Percentiles rank a stretch among this genome's conserved stretches.
These are phyloP conservation scores for Acanthococcus lagerstroemiae DNA, from an alignment of 2,888 invertebrate species.

Conservation along the genomic window DNA sequence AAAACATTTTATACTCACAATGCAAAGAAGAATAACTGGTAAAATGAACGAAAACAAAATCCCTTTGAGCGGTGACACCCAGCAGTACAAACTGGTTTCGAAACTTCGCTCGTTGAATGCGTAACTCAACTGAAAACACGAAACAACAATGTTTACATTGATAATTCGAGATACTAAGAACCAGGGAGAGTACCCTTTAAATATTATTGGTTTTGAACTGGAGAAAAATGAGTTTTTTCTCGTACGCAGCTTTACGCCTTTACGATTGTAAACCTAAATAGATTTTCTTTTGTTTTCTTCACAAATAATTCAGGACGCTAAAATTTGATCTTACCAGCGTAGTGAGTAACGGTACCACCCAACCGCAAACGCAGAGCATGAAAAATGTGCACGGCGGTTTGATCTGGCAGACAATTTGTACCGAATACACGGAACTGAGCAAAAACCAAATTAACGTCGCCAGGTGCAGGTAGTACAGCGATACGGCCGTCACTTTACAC, in stretches of 20 bases:
- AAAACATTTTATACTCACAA: too few species aligned
- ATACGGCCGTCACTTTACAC: constrained; percentile 56
- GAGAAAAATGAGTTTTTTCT: too few species aligned
- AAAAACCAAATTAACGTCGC: constrained; percentile 61
- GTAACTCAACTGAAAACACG: constrained; percentile 20
- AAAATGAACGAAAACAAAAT: constrained; percentile 68
- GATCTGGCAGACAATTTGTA: constrained; percentile 46
- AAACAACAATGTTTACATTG: not conserved
- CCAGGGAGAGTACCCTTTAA: too few species aligned
- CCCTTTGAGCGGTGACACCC: constrained; percentile 65
- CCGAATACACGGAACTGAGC: constrained; percentile 53
- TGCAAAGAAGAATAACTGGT: constrained; percentile 41
- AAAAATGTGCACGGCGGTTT: constrained; percentile 47
- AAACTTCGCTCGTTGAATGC: constrained; percentile 47
- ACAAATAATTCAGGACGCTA: too few species aligned
- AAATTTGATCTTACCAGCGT: constrained; percentile 64
- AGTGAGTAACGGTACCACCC: constrained; percentile 53
- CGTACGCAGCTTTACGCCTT: too few species aligned
- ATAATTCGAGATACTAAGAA: too few species aligned
- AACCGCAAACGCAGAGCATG: constrained; percentile 46
- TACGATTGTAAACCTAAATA: too few species aligned
- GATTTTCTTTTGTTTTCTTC: too few species aligned
- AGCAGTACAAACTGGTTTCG: constrained; percentile 62
- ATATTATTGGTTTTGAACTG: too few species aligned
- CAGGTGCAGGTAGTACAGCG: constrained; percentile 59